phyloP scores from a whole-genome alignment of 2,888 invertebrate genomes.

The Nephrocerus scutellatus region DNA sequence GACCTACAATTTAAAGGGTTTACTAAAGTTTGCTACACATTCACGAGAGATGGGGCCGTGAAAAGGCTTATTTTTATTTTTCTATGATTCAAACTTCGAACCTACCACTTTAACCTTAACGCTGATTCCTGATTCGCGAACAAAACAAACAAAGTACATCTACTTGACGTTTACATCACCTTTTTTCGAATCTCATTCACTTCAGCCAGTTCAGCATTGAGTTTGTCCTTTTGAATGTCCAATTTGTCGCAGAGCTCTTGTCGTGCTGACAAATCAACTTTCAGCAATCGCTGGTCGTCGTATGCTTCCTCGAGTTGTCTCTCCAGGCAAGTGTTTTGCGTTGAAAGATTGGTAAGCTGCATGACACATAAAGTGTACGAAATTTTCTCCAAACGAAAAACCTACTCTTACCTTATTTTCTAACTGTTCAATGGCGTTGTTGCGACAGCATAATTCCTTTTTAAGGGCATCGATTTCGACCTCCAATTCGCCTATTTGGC shows the following conservation, averaged over 20 bases:
- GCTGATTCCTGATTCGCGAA: no score
- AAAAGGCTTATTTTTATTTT: no score
- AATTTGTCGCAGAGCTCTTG: conserved; percentile 57
- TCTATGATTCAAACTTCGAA: no score
- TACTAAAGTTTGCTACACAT: no score
- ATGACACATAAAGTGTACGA: conserved; percentile 6
- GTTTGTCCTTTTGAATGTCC: conserved; percentile 61
- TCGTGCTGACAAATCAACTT: conserved; percentile 55
- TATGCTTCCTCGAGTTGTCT: conserved; percentile 56
- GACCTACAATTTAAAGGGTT: no score
- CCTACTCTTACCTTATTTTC: conserved; percentile 51
- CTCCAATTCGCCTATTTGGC: conserved; percentile 51
- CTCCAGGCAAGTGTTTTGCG: conserved; percentile 58
- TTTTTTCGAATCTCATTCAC: conserved; percentile 48
- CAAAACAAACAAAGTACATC: no score
- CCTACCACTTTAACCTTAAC: no score
- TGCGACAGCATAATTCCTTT: conserved; percentile 54
- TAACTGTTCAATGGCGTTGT: conserved; percentile 51
- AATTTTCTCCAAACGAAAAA: no score
- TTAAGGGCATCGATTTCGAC: conserved; percentile 59
- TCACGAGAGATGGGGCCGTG: no score
- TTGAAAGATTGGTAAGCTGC: conserved; percentile 47
- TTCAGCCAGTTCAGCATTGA: conserved; percentile 52
- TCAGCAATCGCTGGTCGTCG: conserved; percentile 54
- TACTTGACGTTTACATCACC: no score